phyloP scores from a whole-genome alignment of 37 sponge, comb jelly and placozoan genomes.

The Beroe ovata region DNA sequence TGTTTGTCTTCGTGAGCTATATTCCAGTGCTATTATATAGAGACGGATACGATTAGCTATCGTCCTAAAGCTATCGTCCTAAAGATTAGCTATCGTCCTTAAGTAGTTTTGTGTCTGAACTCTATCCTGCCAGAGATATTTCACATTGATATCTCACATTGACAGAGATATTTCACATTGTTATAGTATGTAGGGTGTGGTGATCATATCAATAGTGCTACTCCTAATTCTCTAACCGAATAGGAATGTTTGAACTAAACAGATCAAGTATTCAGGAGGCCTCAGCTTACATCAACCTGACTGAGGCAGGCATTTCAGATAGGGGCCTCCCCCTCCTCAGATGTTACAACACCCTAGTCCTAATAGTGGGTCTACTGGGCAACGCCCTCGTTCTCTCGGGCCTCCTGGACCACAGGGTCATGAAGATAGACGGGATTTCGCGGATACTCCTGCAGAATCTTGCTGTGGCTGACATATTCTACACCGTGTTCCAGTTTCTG shows the following conservation, averaged over 20 bases:
- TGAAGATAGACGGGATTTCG: slow-evolving; percentile 30
- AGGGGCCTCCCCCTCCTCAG: slow-evolving; percentile 6
- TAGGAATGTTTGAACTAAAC: slow-evolving; percentile 26
- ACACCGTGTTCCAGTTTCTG: slow-evolving; percentile 60
- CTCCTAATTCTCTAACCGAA: no score
- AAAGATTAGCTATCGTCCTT: no score
- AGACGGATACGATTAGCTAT: no score
- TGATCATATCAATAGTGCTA: no score
- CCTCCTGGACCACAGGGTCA: slow-evolving; percentile 5
- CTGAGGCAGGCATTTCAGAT: background rate
- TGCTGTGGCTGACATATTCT: slow-evolving; percentile 37
- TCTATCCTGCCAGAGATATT: no score
- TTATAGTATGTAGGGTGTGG: no score
- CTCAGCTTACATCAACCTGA: slow-evolving; percentile 19
- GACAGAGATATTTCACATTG: no score
- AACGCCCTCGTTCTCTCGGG: slow-evolving; percentile 55
- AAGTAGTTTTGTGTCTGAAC: no score
- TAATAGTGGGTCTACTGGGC: slow-evolving; percentile 8
- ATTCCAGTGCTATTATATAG: no score
- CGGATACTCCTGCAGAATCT: slow-evolving; percentile 49
- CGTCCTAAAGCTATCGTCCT: no score
- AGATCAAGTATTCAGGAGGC: background rate
- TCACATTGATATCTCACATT: no score
- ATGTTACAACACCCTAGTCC: slow-evolving; percentile 11
- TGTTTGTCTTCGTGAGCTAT: no score